phyloP scores from a whole-genome alignment of 2,888 invertebrate genomes.

The Pardosa pseudoannulata region DNA sequence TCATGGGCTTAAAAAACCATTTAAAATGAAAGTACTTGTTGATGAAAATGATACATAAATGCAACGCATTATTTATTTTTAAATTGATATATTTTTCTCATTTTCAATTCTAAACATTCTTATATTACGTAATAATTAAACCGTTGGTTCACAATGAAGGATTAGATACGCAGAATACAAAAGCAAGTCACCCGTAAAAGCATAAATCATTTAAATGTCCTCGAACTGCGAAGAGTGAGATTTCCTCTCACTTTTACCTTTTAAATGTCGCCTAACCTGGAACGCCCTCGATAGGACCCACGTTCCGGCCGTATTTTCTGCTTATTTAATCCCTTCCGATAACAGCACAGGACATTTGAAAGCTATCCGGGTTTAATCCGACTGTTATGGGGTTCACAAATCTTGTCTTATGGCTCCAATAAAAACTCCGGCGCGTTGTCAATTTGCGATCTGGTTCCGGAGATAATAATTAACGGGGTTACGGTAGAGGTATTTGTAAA shows the following conservation, averaged over 20 bases:
- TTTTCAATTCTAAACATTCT: too few relatives aligned
- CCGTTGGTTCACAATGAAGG: too few relatives aligned
- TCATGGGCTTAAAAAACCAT: too few relatives aligned
- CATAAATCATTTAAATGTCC: too few relatives aligned
- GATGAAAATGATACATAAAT: too few relatives aligned
- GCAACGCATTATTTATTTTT: too few relatives aligned
- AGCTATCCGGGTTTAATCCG: neutral
- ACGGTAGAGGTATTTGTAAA: neutral
- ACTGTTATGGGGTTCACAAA: slow-evolving; percentile 10
- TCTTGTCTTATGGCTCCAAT: slow-evolving; percentile 9
- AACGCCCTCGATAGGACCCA: neutral
- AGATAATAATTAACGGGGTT: slow-evolving; percentile 1
- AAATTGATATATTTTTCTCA: too few relatives aligned
- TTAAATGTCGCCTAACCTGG: neutral
- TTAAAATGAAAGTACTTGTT: too few relatives aligned
- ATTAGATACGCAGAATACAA: too few relatives aligned
- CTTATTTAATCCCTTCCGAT: neutral
- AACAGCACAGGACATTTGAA: neutral
- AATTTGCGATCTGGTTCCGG: neutral
- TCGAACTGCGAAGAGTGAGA: neutral
- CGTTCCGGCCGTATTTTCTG: slow-evolving; percentile 15
- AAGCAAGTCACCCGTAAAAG: too few relatives aligned
- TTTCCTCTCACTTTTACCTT: neutral
- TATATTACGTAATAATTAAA: too few relatives aligned
- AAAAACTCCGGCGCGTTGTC: neutral